Evolutionary conservation across 2,113 vertebrate genomes (phyloP).

Genomic region (Neomonachus schauinslandi): DNA sequence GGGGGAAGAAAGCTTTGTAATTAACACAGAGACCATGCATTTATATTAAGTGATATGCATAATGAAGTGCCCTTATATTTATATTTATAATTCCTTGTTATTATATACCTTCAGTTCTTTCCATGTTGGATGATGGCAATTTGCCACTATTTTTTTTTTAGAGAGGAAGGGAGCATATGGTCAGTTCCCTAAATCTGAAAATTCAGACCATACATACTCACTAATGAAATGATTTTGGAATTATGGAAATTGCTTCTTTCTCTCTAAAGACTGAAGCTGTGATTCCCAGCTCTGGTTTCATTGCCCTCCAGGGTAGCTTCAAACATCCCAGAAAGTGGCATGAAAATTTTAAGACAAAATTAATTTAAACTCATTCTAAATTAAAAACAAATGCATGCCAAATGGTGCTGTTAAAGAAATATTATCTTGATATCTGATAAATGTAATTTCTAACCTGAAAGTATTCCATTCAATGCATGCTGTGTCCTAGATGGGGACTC

Average conservation of each 20-base stretch:
- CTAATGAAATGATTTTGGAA: slow-evolving; percentile 82
- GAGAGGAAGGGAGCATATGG: slow-evolving; percentile 83
- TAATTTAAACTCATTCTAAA: slow-evolving; percentile 70
- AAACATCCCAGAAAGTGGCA: slow-evolving; percentile 45
- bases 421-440: slow-evolving; percentile 46
- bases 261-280: slow-evolving; percentile 79
- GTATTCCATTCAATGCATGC: not conserved
- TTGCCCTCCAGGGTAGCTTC: slow-evolving; percentile 41
- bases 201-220: slow-evolving; percentile 75
- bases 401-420: slow-evolving; percentile 57
- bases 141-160: slow-evolving; percentile 67
- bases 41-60: slow-evolving; percentile 18
- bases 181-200: slow-evolving; percentile 81
- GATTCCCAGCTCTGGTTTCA: slow-evolving; percentile 50
- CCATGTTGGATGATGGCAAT: slow-evolving; percentile 59
- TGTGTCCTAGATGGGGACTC: not conserved
- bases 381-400: slow-evolving; percentile 72
- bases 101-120: slow-evolving; percentile 52
- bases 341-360: slow-evolving; percentile 62
- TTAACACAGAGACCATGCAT: not conserved
- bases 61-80: not conserved
- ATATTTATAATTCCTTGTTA: slow-evolving; percentile 60
- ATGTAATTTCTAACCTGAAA: slow-evolving; percentile 37
- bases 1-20: not conserved
- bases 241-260: slow-evolving; percentile 80